phyloP scores from a whole-genome alignment of 2,113 vertebrate genomes.

The Phocoena phocoena region DNA sequence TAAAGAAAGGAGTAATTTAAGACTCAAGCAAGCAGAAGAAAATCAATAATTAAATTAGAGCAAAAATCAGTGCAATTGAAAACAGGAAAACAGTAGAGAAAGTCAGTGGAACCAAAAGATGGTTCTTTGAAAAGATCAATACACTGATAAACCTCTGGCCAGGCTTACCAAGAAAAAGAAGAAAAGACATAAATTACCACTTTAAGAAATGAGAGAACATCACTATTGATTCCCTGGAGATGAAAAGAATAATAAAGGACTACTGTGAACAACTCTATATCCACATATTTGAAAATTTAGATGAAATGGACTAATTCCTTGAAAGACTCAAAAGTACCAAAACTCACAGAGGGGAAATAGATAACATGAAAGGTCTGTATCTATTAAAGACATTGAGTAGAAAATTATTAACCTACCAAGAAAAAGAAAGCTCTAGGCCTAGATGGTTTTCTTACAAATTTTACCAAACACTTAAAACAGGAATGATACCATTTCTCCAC shows the following conservation, averaged over 20 bases:
- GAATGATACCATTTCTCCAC: neutral
- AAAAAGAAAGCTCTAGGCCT: neutral
- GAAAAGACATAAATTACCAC: neutral
- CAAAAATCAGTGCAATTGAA: neutral
- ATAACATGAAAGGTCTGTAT: neutral
- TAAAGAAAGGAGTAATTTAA: neutral
- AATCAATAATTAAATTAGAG: neutral
- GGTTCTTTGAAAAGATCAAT: neutral
- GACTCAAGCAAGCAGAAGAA: neutral
- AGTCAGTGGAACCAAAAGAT: neutral
- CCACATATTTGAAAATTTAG: neutral
- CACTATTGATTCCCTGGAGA: neutral
- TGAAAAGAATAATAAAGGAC: neutral
- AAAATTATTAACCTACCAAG: neutral
- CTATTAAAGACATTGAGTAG: neutral
- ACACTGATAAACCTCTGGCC: neutral
- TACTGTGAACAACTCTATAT: neutral
- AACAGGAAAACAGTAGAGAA: neutral
- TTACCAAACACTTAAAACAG: neutral
- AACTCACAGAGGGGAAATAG: neutral
- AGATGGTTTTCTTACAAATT: neutral
- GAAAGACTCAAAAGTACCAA: neutral
- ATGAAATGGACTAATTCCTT: neutral
- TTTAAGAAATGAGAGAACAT: neutral
- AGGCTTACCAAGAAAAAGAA: neutral